A percentile compares a stretch with the other conserved stretches of the same genome.
Conservation (phyloP, 2,888 invertebrate species). For the Synanthedon tipuliformis region DNA sequence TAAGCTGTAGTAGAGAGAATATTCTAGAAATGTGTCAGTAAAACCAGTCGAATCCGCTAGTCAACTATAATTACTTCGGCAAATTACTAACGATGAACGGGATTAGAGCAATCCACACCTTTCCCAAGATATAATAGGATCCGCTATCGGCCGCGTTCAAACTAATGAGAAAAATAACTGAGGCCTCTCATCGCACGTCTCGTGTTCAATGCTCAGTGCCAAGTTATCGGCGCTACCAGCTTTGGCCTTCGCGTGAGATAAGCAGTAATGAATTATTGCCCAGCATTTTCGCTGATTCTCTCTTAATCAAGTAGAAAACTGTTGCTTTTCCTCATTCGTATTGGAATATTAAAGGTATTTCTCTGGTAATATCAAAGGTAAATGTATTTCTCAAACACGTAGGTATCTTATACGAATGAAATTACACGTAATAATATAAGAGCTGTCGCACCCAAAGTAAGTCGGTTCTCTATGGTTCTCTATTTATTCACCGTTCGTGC, state of each 20-base stretch:
- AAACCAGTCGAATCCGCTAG: neutral
- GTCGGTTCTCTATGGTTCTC: no score
- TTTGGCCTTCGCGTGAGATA: neutral
- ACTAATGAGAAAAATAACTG: constrained; percentile 32
- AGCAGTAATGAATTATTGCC: neutral
- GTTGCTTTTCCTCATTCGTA: no score
- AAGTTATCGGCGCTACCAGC: neutral
- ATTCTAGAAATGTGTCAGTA: no score
- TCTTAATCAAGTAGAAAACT: neutral
- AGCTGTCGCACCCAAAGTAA: no score
- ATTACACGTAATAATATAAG: no score
- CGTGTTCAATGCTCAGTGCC: constrained; percentile 4
- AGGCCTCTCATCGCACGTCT: constrained; percentile 18
- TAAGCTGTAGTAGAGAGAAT: no score
- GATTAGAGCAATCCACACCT: constrained; percentile 5
- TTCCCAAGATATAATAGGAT: neutral
- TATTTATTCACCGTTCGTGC: no score
- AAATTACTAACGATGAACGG: neutral
- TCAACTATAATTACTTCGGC: neutral
- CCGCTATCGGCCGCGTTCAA: constrained; percentile 6
- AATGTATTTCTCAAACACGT: no score
- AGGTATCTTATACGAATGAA: no score
- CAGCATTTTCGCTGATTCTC: neutral
- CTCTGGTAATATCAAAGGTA: no score
- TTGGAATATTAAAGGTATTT: no score